Conservation (phyloP, 2,888 invertebrate species). For the Spisula subtruncata region DNA sequence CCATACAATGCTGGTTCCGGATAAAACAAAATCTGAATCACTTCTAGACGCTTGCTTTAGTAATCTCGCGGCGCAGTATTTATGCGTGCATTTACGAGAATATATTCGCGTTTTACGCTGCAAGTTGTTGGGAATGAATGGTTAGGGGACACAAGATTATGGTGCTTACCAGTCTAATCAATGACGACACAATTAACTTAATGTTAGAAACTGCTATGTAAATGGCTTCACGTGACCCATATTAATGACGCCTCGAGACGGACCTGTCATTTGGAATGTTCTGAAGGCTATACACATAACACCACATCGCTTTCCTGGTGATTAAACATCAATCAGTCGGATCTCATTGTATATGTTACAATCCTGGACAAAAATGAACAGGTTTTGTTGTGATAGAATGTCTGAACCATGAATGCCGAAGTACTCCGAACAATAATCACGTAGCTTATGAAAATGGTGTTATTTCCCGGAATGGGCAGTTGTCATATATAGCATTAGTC, state of each 20-base stretch:
- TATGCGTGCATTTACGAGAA: constrained; percentile 18
- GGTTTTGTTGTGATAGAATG: neutral
- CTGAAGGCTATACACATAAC: constrained; percentile 24
- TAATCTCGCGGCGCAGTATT: neutral
- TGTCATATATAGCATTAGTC: too few relatives aligned
- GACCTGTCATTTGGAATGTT: constrained; percentile 13
- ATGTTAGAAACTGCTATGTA: constrained; percentile 47
- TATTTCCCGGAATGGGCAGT: neutral
- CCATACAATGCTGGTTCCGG: neutral
- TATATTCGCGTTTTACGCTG: neutral
- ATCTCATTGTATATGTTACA: constrained; percentile 27
- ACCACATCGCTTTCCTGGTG: constrained; percentile 20
- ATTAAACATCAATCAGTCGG: constrained; percentile 37
- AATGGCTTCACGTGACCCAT: constrained; percentile 46
- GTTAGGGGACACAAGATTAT: constrained; percentile 38
- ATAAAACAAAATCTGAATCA: constrained; percentile 20
- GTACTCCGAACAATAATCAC: neutral
- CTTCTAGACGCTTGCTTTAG: constrained; percentile 10
- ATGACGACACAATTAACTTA: constrained; percentile 54
- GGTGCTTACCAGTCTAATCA: constrained; percentile 42
- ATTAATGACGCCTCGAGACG: constrained; percentile 25
- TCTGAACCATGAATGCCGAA: constrained; percentile 1
- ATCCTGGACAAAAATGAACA: constrained; percentile 6
- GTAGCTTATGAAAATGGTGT: neutral
- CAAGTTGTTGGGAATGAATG: constrained; percentile 13